Conservation (phyloP, 2,888 invertebrate species). For the Leptura quadrifasciata region DNA sequence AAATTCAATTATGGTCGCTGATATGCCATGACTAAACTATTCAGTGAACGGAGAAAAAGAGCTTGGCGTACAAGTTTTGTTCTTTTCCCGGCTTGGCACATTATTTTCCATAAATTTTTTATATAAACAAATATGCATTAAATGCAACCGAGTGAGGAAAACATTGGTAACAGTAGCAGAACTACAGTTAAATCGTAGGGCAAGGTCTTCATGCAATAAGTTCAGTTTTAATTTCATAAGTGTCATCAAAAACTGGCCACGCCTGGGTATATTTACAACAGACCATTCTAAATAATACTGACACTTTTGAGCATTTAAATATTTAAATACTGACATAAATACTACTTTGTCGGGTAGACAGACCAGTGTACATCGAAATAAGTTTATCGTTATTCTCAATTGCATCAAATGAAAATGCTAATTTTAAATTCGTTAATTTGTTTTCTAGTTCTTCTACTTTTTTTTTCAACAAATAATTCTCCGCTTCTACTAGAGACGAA, state of each 20-base stretch:
- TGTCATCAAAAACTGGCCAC: constrained; percentile 48
- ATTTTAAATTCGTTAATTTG: constrained; percentile 42
- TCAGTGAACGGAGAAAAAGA: constrained; percentile 48
- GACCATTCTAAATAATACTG: constrained; percentile 49
- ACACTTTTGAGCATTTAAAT: constrained; percentile 31
- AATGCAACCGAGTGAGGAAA: constrained; percentile 55
- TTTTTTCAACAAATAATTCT: constrained; percentile 55
- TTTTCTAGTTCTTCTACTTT: constrained; percentile 40
- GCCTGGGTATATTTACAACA: constrained; percentile 41
- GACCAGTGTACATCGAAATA: constrained; percentile 51
- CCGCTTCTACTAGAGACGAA: constrained; percentile 41
- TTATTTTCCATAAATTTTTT: constrained; percentile 52
- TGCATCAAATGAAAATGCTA: constrained; percentile 45
- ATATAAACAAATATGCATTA: constrained; percentile 54
- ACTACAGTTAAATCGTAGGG: constrained; percentile 48
- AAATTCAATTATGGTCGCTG: no score
- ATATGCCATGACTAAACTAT: no score
- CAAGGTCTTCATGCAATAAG: constrained; percentile 52
- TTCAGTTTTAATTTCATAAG: constrained; percentile 56
- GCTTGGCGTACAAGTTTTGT: constrained; percentile 49
- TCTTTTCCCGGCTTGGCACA: constrained; percentile 54
- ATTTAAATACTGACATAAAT: constrained; percentile 40
- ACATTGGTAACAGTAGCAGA: constrained; percentile 51
- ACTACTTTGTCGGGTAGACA: constrained; percentile 46
- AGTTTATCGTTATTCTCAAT: constrained; percentile 50